Evolutionary conservation across 1,140 invertebrate species (phyloP).

Genomic region (Papilio machaon): DNA sequence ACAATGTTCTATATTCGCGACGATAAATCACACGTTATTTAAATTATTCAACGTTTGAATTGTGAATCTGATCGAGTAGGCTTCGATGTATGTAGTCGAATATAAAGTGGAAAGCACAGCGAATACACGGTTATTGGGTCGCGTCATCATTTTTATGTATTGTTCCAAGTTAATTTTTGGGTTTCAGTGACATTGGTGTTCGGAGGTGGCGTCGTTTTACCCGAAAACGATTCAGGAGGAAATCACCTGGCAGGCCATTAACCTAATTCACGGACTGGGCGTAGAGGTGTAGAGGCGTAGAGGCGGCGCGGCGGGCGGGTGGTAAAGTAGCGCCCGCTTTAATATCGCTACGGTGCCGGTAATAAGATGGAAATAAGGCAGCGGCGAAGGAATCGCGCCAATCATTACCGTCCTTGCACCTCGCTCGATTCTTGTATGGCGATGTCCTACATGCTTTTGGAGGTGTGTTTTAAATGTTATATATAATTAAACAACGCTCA

Average conservation of each 20-base stretch:
- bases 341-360: conserved; percentile 77
- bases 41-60: conserved; percentile 32
- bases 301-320: conserved; percentile 63
- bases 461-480: conserved; percentile 27
- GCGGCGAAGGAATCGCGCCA: conserved; percentile 73
- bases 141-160: conserved; percentile 35
- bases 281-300: conserved; percentile 50
- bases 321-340: conserved; percentile 69
- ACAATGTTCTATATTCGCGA: conserved; percentile 45
- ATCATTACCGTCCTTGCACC: conserved; percentile 68
- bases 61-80: conserved; percentile 30
- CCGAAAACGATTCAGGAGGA: conserved; percentile 77
- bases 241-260: conserved; percentile 81
- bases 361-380: conserved; percentile 81
- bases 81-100: neutral
- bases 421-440: conserved; percentile 47
- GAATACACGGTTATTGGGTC: conserved; percentile 39
- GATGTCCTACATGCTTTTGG: conserved; percentile 28
- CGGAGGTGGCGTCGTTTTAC: conserved; percentile 66
- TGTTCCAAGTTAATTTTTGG: conserved; percentile 57
- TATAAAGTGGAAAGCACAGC: conserved; percentile 35
- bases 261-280: conserved; percentile 81
- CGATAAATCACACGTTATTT: conserved; percentile 39
- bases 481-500: neutral
- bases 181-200: conserved; percentile 70